phyloP scores from a whole-genome alignment of 2,113 vertebrate species.

The Salminus brasiliensis region DNA sequence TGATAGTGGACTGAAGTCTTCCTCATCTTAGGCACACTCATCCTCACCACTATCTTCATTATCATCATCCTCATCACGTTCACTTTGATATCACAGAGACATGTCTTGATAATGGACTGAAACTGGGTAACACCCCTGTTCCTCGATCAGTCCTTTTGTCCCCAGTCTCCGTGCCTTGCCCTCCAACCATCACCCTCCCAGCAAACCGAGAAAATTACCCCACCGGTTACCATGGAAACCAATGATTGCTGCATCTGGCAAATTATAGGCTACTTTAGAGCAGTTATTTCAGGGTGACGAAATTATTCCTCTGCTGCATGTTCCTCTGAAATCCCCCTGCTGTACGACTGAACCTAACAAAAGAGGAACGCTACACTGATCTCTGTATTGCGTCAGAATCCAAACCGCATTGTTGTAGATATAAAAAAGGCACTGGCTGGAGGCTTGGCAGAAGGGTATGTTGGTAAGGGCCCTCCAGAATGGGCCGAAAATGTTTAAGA shows the following conservation, averaged over 20 bases:
- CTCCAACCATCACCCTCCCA: not conserved
- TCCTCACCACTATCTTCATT: not conserved
- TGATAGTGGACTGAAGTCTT: not conserved
- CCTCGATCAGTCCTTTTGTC: not conserved
- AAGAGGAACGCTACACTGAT: not conserved
- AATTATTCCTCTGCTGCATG: conserved; percentile 15
- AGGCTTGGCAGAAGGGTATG: not conserved
- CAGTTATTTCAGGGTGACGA: conserved; percentile 40
- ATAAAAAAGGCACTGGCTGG: not conserved
- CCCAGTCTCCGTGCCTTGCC: not conserved
- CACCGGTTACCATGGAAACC: conserved; percentile 79
- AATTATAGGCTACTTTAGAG: conserved; percentile 74
- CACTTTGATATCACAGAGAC: not conserved
- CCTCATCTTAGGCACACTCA: too few species aligned
- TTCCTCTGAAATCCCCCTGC: not conserved
- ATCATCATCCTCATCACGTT: not conserved
- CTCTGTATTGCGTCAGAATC: not conserved
- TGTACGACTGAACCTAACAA: not conserved
- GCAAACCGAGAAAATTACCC: conserved; percentile 50
- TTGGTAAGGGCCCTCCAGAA: not conserved
- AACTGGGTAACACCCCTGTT: not conserved
- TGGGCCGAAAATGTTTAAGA: not conserved
- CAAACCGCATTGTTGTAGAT: not conserved
- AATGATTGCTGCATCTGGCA: conserved; percentile 79
- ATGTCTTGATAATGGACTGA: not conserved